Base-by-base conservation (phyloP, 2,888 invertebrate species). In the Phlogophora meticulosa region DNA sequence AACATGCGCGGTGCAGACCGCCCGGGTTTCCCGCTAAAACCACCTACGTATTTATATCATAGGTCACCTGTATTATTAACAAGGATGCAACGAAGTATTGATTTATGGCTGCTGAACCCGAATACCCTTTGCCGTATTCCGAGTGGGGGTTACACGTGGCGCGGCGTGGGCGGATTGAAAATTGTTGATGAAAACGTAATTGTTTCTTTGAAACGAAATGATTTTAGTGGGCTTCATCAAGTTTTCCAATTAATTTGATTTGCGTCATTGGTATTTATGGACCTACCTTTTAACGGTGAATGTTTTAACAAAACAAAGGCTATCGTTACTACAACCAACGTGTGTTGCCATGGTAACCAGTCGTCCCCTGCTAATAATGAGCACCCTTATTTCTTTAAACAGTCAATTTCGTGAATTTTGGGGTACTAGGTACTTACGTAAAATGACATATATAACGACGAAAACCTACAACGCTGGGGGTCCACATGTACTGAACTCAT, bases 1-100 rank as follows among this genome's bases (percentile, higher is more conserved):
- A 85, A 79, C 92, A 90, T 91, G 92, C 92, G 92, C 90, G 75
- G 60, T 88, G 77, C 80, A 78, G 64, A 48, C 72, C 60, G 60
- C 64, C 65, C 72, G 46, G 74, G 69, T 86, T 89, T 87, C 88
- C 88, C 90, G 90, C 88, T 85, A 78, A 88, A 89, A 85, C 66
- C 78, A 52, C 40, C 57, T 74, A 60, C 42, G 28, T 55, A 80
- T 80, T 81, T 69, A 61, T 69, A 78, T 67, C 63, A 59, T 57
- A 24, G 56, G 20, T 58, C 57, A 77, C 78, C 67, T 81, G 81
- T 68, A 64, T 61, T 76, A 71, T 67, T 75, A 51, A 74, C 65
- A 51, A 57, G 46, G 49, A 80, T 81, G 67, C 79, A 73, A 58
- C 28, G 34, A 38, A 17, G 38, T 72, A 80, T 81, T 69, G 78